A percentile compares a stretch with the other conserved stretches of the same genome.
Conservation (phyloP, 1,140 invertebrate genomes). For the Neodiprion pinetum region DNA sequence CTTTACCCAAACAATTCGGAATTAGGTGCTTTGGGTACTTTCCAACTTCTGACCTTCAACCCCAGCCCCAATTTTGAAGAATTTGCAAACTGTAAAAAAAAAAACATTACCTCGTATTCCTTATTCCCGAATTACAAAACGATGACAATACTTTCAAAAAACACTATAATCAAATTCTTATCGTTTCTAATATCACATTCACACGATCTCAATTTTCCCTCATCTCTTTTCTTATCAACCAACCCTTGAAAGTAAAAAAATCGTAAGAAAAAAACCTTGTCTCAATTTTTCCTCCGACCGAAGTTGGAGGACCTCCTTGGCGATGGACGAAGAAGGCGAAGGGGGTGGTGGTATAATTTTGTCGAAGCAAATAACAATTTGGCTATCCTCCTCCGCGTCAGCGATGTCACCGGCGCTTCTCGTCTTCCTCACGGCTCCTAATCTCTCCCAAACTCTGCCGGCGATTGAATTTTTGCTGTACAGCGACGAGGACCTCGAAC, state of each 20-base stretch:
- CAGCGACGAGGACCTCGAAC: conserved; percentile 9
- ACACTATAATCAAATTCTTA: neutral
- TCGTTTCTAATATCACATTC: neutral
- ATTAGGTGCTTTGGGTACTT: too few species aligned
- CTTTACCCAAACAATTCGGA: too few species aligned
- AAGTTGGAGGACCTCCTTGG: neutral
- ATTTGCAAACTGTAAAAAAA: too few species aligned
- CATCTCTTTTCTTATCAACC: neutral
- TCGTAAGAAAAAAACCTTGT: neutral
- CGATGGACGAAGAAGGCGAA: neutral
- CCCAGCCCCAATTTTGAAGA: too few species aligned
- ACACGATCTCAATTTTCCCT: neutral
- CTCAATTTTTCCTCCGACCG: too few species aligned
- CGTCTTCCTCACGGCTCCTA: conserved; percentile 39
- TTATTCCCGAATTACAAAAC: too few species aligned
- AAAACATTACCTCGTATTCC: too few species aligned
- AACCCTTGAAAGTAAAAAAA: neutral
- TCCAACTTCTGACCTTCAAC: too few species aligned
- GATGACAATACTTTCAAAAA: neutral
- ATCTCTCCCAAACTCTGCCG: conserved; percentile 46
- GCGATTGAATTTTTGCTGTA: conserved; percentile 36
- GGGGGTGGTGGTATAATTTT: neutral
- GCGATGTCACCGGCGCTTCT: conserved; percentile 33
- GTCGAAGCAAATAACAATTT: neutral
- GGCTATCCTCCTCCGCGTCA: neutral